Base-by-base conservation (phyloP, 2,113 vertebrate genomes). In the Onychostoma macrolepis region DNA sequence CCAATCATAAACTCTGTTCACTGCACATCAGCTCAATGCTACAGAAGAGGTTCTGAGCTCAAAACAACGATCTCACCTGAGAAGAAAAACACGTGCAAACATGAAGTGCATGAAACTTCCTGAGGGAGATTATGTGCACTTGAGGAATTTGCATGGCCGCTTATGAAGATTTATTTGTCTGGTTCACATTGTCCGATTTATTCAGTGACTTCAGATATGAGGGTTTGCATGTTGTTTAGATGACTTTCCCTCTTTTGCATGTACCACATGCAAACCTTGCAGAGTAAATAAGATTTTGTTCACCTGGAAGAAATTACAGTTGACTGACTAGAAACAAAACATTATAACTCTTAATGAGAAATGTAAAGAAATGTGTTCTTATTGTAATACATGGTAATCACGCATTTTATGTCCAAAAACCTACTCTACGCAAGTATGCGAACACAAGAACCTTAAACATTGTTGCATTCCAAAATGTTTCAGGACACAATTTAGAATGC, bases 1-100 rank as follows among this genome's bases (percentile, higher is more conserved):
- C 94, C 91, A 86, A 90, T 93, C 91, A 95, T 94, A 94, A 93
- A 92, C 93, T 94, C 93, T 89, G 90, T 91, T 76, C 82, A 15
- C 0, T 41, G 26, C 56, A 80, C 67, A 75, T 28, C 48, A 21
- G 69, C 56, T 48, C 48, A 26, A 61, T 71, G 17, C 38, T 53
- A 53, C 28, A 80, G 48, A 36, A 61, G 8, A 36, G 4, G 4
- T 17, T 83, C 80, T 48, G 19, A 17, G 30, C 21, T 28, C 69
- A 30, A 28, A 83, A 78, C 86, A 87, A 80, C 4, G 26, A 45
- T 67, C 48, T 77, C 43, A 84, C 84, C 87, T 85, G 82, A 82
- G 61, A 28, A 75, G 80, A 80, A 50, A 69, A 28, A 80, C 53
- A 41, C 72, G 26, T 36, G 45, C 84, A 63, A 72, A 81, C 77